Evolutionary conservation across 2,888 invertebrate genomes (phyloP).

Genomic region (Nezara viridula): DNA sequence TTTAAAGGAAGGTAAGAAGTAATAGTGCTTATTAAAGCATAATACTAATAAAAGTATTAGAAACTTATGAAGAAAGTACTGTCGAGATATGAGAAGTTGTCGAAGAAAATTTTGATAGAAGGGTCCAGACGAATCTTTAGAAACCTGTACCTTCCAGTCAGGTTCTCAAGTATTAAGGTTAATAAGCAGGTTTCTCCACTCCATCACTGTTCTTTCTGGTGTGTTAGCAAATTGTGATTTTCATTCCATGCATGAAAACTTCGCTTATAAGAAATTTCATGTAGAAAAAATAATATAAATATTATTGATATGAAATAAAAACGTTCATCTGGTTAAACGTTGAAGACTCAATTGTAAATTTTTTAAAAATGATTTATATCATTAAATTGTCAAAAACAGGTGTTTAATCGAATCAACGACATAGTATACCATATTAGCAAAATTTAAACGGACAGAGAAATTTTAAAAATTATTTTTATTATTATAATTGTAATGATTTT

Average conservation of each 20-base stretch:
- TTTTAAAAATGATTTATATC: too few relatives aligned
- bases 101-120: constrained; percentile 23
- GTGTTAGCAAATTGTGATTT: background rate
- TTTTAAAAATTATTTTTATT: too few relatives aligned
- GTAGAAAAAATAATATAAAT: background rate
- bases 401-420: too few relatives aligned
- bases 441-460: too few relatives aligned
- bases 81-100: background rate
- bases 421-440: too few relatives aligned
- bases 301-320: background rate
- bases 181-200: constrained; percentile 38
- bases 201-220: background rate
- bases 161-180: constrained; percentile 27
- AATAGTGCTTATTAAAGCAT: too few relatives aligned
- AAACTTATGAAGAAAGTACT: background rate
- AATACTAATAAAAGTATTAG: too few relatives aligned
- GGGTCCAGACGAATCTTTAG: background rate
- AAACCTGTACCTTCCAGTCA: constrained; percentile 26
- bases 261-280: background rate
- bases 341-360: too few relatives aligned
- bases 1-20: too few relatives aligned
- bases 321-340: too few relatives aligned
- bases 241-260: background rate
- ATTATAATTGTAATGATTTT: too few relatives aligned
- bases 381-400: too few relatives aligned